A percentile compares a stretch with the other conserved stretches of the same genome.
phyloP scores from a whole-genome alignment of 2,797 vertebrate species.

The Mormyrus hasselquistii region DNA sequence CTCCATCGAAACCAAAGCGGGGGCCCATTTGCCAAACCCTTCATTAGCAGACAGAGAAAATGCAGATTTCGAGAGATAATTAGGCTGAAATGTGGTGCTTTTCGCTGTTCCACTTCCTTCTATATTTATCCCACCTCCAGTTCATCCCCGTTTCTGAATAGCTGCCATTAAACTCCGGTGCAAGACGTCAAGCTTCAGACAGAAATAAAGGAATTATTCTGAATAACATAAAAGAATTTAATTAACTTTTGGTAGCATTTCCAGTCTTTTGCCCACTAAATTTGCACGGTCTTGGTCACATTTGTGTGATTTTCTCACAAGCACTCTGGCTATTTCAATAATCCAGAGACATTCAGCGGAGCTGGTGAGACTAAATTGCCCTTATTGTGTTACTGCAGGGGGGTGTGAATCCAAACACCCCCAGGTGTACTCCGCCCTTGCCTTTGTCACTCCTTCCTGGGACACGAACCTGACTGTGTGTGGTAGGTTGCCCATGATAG shows the following conservation, averaged over 20 bases:
- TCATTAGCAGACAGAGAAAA: slow-evolving; percentile 16
- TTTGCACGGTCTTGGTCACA: background rate
- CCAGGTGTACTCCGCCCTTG: background rate
- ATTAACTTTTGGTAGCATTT: slow-evolving; percentile 5
- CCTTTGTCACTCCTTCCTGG: background rate
- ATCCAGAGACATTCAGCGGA: background rate
- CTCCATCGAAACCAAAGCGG: background rate
- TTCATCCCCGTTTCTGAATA: slow-evolving; percentile 26
- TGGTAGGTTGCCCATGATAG: background rate
- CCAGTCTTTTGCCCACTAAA: background rate
- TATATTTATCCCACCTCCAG: slow-evolving; percentile 30
- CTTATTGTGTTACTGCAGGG: background rate
- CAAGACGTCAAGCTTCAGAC: slow-evolving; percentile 7
- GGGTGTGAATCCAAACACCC: background rate
- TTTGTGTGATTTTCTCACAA: background rate
- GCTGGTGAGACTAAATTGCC: background rate
- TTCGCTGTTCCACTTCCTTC: background rate
- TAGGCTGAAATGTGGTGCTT: slow-evolving; percentile 12
- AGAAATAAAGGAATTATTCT: background rate
- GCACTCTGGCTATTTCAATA: background rate
- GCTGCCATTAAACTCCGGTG: slow-evolving; percentile 32
- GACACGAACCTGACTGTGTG: background rate
- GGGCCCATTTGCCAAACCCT: slow-evolving; percentile 6
- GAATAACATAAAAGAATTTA: background rate
- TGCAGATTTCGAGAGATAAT: slow-evolving; percentile 12